phyloP scores from a whole-genome alignment of 2,888 invertebrate species.

The Leucozona laternaria region DNA sequence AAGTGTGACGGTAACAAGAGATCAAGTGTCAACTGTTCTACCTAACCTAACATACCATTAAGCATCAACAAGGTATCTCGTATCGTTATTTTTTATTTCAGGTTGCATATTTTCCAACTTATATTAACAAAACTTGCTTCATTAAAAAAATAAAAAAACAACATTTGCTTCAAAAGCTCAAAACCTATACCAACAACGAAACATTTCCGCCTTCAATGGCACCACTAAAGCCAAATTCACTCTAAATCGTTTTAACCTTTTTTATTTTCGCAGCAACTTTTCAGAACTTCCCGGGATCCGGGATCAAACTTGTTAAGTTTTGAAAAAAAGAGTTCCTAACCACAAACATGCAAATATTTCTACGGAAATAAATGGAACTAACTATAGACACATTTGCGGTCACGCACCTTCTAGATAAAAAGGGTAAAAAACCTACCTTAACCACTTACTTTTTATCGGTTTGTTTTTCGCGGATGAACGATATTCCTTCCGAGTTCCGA shows the following conservation, averaged over 20 bases:
- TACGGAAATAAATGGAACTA: constrained; percentile 6
- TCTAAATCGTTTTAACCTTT: neutral
- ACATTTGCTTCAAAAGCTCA: too few relatives aligned
- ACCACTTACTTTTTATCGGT: constrained; percentile 44
- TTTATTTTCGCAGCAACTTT: neutral
- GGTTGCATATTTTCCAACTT: too few relatives aligned
- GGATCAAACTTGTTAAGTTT: neutral
- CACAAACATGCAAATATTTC: neutral
- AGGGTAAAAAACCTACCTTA: constrained; percentile 11
- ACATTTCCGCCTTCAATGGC: too few relatives aligned
- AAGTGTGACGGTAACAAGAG: too few relatives aligned
- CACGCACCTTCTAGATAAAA: constrained; percentile 43
- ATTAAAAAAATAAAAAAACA: too few relatives aligned
- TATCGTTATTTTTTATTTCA: too few relatives aligned
- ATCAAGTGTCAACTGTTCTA: too few relatives aligned
- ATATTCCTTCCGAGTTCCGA: constrained; percentile 23
- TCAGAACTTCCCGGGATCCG: neutral
- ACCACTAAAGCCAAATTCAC: neutral
- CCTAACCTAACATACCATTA: too few relatives aligned
- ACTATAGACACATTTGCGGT: constrained; percentile 45
- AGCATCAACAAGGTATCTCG: too few relatives aligned
- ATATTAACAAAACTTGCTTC: too few relatives aligned
- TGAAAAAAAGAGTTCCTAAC: neutral
- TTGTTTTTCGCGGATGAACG: constrained; percentile 42
- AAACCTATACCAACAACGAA: too few relatives aligned